Conservation (phyloP, 2,888 invertebrate genomes). For the Druceiella hillmani region DNA sequence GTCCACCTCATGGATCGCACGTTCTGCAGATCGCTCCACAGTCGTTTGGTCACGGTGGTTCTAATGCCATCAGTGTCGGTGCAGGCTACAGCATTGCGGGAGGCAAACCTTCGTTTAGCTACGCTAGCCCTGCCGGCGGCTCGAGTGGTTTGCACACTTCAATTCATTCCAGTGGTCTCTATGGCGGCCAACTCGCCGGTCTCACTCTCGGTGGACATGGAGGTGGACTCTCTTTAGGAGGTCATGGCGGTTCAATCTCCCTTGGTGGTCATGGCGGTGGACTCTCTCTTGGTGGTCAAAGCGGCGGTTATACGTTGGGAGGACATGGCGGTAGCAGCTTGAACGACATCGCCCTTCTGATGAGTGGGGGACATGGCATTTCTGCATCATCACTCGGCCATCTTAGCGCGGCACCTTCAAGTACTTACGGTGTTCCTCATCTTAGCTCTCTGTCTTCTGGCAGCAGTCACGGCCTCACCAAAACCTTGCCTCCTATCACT, state of each 20-base stretch:
- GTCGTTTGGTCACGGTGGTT: slow-evolving; percentile 35
- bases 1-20: slow-evolving; percentile 19
- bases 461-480: too few species aligned
- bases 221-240: background rate
- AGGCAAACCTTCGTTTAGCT: background rate
- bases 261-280: background rate
- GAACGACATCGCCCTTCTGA: too few species aligned
- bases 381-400: too few species aligned
- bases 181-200: background rate
- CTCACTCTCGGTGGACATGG: background rate
- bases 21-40: slow-evolving; percentile 21
- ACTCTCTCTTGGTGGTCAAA: background rate
- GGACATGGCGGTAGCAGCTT: too few species aligned
- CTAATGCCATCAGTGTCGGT: slow-evolving; percentile 41
- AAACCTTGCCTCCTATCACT: slow-evolving; percentile 24
- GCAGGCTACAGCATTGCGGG: slow-evolving; percentile 40
- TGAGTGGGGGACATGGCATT: too few species aligned
- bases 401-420: too few species aligned
- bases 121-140: slow-evolving; percentile 24
- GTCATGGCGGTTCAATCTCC: background rate
- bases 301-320: slow-evolving; percentile 30
- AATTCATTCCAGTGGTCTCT: background rate
- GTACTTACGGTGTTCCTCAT: too few species aligned
- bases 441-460: too few species aligned
- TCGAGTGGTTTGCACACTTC: background rate